These are phyloP conservation scores for Microctenopoma lineatum DNA, from an alignment of 2,797 vertebrate species.

Conservation along the genomic window DNA sequence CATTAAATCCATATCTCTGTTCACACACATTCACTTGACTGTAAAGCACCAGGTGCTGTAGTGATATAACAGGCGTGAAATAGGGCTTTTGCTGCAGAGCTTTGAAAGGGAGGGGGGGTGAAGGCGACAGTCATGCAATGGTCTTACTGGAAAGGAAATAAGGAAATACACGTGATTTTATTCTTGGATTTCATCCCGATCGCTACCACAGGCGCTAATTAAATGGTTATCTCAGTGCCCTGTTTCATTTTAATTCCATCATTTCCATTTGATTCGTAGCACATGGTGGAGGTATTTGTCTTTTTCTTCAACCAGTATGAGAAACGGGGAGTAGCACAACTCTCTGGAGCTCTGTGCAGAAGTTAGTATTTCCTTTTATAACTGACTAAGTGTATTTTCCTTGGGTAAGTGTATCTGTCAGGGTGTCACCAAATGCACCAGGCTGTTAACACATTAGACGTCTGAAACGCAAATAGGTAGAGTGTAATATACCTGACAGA, in stretches of 20 bases:
- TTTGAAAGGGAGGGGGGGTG: conserved; percentile 34
- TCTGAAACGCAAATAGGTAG: conserved; percentile 65
- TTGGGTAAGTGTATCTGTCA: conserved; percentile 48
- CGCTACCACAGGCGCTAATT: conserved; percentile 65
- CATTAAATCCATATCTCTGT: conserved; percentile 36
- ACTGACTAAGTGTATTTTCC: conserved; percentile 64
- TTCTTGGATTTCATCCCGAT: conserved; percentile 67
- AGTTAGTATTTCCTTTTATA: conserved; percentile 51
- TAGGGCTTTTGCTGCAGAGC: conserved; percentile 50
- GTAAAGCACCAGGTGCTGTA: conserved; percentile 54
- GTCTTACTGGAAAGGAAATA: conserved; percentile 39
- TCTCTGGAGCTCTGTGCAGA: conserved; percentile 24
- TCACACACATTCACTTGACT: conserved; percentile 15
- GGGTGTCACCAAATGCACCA: conserved; percentile 56
- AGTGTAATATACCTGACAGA: conserved; percentile 54
- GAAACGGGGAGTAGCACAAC: conserved; percentile 12
- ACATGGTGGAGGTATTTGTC: conserved; percentile 64
- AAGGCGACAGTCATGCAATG: conserved; percentile 30
- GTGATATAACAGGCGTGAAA: conserved; percentile 66
- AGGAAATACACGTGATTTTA: conserved; percentile 50
- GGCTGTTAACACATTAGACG: conserved; percentile 63
- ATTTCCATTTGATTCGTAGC: conserved; percentile 71
- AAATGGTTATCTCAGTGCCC: conserved; percentile 68
- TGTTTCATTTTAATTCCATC: conserved; percentile 66
- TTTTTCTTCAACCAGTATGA: conserved; percentile 30